phyloP scores from a whole-genome alignment of 2,113 vertebrate species.

The Seriola rivoliana region DNA sequence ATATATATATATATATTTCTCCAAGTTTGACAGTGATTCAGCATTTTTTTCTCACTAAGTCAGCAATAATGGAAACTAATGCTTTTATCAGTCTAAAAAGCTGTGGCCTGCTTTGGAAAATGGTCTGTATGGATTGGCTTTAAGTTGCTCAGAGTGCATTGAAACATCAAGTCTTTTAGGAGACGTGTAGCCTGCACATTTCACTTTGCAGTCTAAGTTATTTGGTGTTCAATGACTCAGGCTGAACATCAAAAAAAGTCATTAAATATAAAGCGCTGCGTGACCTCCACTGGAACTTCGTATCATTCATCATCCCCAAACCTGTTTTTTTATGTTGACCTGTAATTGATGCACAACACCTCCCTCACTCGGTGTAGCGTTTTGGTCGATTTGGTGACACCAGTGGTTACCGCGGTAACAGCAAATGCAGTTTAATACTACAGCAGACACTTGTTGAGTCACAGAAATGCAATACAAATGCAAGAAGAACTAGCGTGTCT shows the following conservation, averaged over 20 bases:
- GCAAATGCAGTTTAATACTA: too few relatives aligned
- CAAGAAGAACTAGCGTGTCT: too few relatives aligned
- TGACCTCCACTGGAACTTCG: not conserved
- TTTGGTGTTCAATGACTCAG: not conserved
- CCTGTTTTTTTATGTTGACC: not conserved
- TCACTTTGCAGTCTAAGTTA: not conserved
- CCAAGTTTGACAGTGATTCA: not conserved
- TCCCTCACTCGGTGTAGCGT: too few relatives aligned
- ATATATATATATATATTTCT: too few relatives aligned
- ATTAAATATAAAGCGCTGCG: not conserved
- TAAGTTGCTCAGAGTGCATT: constrained; percentile 48
- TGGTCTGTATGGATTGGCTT: constrained; percentile 28
- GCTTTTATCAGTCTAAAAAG: constrained; percentile 50
- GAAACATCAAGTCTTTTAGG: constrained; percentile 45
- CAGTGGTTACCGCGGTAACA: too few relatives aligned
- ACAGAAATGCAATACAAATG: too few relatives aligned
- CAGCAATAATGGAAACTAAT: constrained; percentile 44
- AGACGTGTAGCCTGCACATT: not conserved
- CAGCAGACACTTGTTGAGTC: too few relatives aligned
- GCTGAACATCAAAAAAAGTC: not conserved
- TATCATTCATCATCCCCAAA: not conserved
- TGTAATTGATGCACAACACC: not conserved
- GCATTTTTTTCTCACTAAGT: not conserved
- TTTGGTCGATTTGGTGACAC: too few relatives aligned
- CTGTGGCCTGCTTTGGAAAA: constrained; percentile 27